Percentiles rank a stretch among this genome's conserved stretches.
Conservation (phyloP, 2,797 vertebrate genomes). For the Protosalanx chinensis region DNA sequence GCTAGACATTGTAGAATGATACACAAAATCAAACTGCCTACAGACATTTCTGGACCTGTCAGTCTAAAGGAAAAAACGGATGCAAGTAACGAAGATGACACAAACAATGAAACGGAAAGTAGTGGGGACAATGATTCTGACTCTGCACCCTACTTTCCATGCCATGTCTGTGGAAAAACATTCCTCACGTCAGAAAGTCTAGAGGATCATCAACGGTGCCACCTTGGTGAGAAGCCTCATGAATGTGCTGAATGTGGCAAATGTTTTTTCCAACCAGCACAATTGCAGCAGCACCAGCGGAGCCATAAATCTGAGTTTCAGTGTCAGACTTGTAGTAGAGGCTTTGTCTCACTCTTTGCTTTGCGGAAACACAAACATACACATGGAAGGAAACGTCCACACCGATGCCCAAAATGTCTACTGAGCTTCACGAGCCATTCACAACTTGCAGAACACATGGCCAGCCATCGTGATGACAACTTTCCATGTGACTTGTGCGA, state of each 20-base stretch:
- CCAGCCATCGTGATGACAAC: conserved; percentile 73
- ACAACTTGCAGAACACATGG: conserved; percentile 74
- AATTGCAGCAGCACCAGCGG: conserved; percentile 76
- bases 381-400: conserved; percentile 70
- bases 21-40: conserved; percentile 46
- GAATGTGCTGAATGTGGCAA: conserved; percentile 78
- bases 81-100: conserved; percentile 48
- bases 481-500: conserved; percentile 81
- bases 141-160: conserved; percentile 79
- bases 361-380: conserved; percentile 75
- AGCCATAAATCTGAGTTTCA: conserved; percentile 80
- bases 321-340: conserved; percentile 75
- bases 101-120: conserved; percentile 33
- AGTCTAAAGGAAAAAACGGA: conserved; percentile 35
- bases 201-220: conserved; percentile 79
- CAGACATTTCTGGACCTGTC: not conserved
- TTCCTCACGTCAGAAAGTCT: conserved; percentile 77
- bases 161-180: conserved; percentile 81
- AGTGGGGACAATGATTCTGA: conserved; percentile 66
- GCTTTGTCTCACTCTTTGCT: conserved; percentile 75
- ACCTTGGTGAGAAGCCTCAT: conserved; percentile 78
- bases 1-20: conserved; percentile 63
- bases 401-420: conserved; percentile 73
- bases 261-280: conserved; percentile 74
- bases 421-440: conserved; percentile 67